These are phyloP conservation scores for Sturnira hondurensis DNA, from an alignment of 2,113 vertebrate genomes.

Conservation along the genomic window DNA sequence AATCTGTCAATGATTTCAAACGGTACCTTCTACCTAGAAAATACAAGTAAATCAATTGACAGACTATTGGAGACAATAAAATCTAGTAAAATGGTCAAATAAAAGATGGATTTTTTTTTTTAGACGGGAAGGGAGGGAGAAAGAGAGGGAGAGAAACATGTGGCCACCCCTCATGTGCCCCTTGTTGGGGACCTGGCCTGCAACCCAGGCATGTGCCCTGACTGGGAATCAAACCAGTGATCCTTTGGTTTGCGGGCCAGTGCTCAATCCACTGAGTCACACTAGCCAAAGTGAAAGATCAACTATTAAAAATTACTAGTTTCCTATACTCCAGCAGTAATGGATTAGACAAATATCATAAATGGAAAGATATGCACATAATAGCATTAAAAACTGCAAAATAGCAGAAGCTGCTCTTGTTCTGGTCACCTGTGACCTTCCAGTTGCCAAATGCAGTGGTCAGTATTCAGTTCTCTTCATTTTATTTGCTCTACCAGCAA, in stretches of 20 bases:
- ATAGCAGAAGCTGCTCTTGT: neutral
- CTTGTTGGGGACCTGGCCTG: no score
- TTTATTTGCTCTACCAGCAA: neutral
- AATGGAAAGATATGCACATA: neutral
- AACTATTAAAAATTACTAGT: neutral
- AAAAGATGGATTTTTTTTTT: neutral
- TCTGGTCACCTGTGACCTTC: neutral
- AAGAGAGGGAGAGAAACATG: no score
- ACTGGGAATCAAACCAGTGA: no score
- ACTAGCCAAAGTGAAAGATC: neutral
- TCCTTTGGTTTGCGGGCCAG: no score
- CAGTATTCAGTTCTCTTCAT: neutral
- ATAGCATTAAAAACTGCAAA: neutral
- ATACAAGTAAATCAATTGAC: neutral
- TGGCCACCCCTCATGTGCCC: no score
- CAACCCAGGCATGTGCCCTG: no score
- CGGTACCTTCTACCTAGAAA: neutral
- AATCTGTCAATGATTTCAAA: neutral
- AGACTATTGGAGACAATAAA: neutral
- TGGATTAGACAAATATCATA: neutral
- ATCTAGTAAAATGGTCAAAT: neutral
- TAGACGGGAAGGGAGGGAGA: no score
- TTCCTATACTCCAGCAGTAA: neutral
- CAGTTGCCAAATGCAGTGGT: neutral
- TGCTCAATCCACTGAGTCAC: no score